Base-by-base conservation (phyloP, 2,113 vertebrate genomes). In the Loxodonta africana region DNA sequence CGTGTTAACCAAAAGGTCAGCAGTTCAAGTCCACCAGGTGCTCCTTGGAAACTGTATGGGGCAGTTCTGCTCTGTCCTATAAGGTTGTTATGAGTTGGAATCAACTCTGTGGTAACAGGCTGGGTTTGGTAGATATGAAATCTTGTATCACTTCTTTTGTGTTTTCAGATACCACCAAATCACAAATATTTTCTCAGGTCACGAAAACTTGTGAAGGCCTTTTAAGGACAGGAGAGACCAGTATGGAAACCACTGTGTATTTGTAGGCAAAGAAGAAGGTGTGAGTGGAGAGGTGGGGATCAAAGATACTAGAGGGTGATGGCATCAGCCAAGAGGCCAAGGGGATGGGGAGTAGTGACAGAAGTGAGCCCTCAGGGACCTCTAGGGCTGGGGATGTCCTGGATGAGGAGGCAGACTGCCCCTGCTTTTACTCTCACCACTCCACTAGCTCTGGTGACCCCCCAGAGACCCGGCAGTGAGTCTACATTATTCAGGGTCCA, bases 151-250 rank as follows among this genome's bases (percentile, higher is more conserved):
- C 5, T 26, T 17, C 26, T 83, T 53, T 83, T 57, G n/a, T 60
- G 8, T 57, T 53, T 71, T 44, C 41, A 78, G 3, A 3, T 69
- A 82, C 51, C 4, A 18, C n/a, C 65, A 78, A 88, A 69, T 86
- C 85, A 57, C 8, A 53, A 87, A 30, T 89, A 86, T 83, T 92
- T 94, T 48, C 71, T 63, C 65, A 74, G 83, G 65, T 91, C 73
- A 28, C 57, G 83, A 95, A 78, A n/a, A 62, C 15, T 33, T 82
- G 81, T 77, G 82, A 86, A 89, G 80, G 37, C 73, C 81, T 84
- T 89, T 95, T 63, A 84, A 95, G 92, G 84, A 62, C 17, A 6
- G 41, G 77, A 26, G 46, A 84, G 83, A 53, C n/a, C 71, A 65
- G 53, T 37, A n/a, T 44, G 78, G 84, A 82, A 71, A 87, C 20